Evolutionary conservation across 2,888 invertebrate species (phyloP).

Genomic region (Phyllotreta striolata): DNA sequence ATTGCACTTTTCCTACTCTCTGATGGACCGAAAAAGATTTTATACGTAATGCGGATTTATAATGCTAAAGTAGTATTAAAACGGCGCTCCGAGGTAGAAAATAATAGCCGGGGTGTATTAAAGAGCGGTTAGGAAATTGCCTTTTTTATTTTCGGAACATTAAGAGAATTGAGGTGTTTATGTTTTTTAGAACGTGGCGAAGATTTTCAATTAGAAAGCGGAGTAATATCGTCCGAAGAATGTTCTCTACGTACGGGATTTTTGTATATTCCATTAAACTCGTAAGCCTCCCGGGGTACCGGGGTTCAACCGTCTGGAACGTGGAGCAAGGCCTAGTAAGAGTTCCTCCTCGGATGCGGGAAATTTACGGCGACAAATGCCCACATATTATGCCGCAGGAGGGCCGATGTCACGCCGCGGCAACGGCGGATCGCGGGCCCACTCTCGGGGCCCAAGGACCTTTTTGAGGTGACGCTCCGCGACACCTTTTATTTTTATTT

Average conservation of each 20-base stretch:
- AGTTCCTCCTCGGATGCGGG: constrained; percentile 47
- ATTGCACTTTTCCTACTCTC: constrained; percentile 8
- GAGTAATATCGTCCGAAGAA: no score
- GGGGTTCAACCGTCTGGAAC: constrained; percentile 37
- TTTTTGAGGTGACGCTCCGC: constrained; percentile 18
- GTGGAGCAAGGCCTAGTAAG: constrained; percentile 44
- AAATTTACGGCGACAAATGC: constrained; percentile 61
- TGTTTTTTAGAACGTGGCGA: no score
- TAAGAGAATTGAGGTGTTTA: no score
- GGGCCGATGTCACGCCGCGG: constrained; percentile 41
- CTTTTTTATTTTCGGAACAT: no score
- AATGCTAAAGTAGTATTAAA: not conserved
- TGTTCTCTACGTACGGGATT: no score
- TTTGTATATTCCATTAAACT: not conserved
- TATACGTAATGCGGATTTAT: constrained; percentile 2
- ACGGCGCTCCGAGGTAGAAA: not conserved
- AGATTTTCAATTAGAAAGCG: no score
- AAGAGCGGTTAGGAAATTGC: not conserved
- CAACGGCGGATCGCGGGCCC: constrained; percentile 36
- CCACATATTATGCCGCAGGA: constrained; percentile 56
- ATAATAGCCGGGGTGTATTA: not conserved
- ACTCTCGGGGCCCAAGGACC: constrained; percentile 17
- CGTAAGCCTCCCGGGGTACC: constrained; percentile 11
- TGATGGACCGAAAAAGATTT: constrained; percentile 10
- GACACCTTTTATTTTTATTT: constrained; percentile 23